A percentile compares a stretch with the other conserved stretches of the same genome.
Conservation (phyloP, 2,113 vertebrate genomes). For the Amia ocellicauda region DNA sequence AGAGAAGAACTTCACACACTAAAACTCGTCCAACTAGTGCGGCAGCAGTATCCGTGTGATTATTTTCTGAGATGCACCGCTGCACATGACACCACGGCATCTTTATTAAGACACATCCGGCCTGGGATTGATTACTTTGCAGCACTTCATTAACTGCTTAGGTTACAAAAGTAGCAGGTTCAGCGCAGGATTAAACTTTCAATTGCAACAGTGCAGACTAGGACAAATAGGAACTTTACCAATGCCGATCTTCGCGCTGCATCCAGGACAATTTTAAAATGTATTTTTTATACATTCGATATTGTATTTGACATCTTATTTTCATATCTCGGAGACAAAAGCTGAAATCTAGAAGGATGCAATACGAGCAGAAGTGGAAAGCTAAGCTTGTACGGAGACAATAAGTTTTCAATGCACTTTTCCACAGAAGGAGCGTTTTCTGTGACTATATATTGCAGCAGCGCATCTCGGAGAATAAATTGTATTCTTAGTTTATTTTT, state of each 20-base stretch:
- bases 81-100: slow-evolving; percentile 14
- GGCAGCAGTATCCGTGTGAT: slow-evolving; percentile 25
- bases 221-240: background rate
- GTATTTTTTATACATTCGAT: background rate
- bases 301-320: background rate
- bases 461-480: background rate
- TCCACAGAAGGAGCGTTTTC: background rate
- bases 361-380: background rate
- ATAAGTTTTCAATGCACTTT: slow-evolving; percentile 14
- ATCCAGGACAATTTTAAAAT: background rate
- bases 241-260: slow-evolving; percentile 1
- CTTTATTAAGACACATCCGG: slow-evolving; percentile 6
- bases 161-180: slow-evolving; percentile 5
- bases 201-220: background rate
- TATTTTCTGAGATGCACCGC: slow-evolving; percentile 10
- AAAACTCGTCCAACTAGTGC: slow-evolving; percentile 27
- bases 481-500: too few relatives aligned
- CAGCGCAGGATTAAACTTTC: background rate
- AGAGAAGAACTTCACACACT: slow-evolving; percentile 29
- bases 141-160: slow-evolving; percentile 3
- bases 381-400: background rate
- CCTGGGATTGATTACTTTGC: slow-evolving; percentile 5
- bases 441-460: background rate
- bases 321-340: background rate
- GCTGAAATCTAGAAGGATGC: slow-evolving; percentile 10